Conservation (phyloP, 2,113 vertebrate genomes). For the Empidonax traillii region DNA sequence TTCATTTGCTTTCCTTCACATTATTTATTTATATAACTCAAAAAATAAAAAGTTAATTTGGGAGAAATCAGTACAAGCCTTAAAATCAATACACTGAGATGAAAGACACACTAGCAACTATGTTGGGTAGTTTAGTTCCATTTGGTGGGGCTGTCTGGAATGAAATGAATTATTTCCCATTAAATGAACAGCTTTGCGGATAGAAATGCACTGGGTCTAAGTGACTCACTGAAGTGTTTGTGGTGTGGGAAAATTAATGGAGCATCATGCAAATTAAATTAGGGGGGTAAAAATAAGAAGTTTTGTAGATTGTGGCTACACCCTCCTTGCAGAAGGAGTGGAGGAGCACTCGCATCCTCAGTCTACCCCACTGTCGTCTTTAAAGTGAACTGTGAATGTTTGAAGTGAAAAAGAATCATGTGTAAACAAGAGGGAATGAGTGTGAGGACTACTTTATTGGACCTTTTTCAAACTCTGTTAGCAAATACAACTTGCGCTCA, state of each 20-base stretch:
- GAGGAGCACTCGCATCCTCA: background rate
- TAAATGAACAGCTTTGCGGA: background rate
- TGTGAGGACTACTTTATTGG: background rate
- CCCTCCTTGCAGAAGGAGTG: background rate
- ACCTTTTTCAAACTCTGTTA: background rate
- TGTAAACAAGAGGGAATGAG: background rate
- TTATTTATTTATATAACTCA: constrained; percentile 40
- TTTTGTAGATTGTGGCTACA: background rate
- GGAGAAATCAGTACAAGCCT: background rate
- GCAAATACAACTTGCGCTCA: background rate
- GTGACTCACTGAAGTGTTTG: background rate
- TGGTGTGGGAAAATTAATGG: background rate
- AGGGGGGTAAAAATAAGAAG: background rate
- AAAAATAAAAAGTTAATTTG: constrained; percentile 41
- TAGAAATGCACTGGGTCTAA: background rate
- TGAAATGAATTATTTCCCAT: constrained; percentile 52
- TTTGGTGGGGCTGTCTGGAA: background rate
- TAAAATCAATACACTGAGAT: constrained; percentile 44
- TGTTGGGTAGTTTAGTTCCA: background rate
- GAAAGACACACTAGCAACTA: background rate
- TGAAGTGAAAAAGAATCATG: background rate
- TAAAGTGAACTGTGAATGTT: background rate
- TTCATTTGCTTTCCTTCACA: background rate
- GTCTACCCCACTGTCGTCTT: background rate
- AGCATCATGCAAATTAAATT: background rate